Evolutionary conservation across 2,113 vertebrate genomes (phyloP).

Genomic region (Crocuta crocuta): DNA sequence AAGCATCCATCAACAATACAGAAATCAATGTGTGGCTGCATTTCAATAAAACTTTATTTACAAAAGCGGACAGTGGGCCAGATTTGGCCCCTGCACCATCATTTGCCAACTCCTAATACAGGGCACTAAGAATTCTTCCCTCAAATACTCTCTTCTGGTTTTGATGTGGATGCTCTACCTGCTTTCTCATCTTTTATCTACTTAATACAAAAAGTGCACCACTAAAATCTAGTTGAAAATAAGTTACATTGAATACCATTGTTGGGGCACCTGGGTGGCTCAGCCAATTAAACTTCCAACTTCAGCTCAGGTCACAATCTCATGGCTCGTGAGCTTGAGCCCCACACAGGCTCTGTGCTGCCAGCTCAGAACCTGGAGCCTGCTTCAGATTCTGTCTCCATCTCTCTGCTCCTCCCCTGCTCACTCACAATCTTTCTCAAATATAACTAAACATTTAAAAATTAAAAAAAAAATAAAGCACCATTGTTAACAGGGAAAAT

Average conservation of each 20-base stretch:
- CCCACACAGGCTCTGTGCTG: too few relatives aligned
- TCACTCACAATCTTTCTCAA: too few relatives aligned
- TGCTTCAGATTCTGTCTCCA: too few relatives aligned
- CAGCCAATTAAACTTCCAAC: too few relatives aligned
- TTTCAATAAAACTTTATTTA: conserved; percentile 52
- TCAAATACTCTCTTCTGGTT: not conserved
- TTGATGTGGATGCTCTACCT: not conserved
- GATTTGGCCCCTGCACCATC: not conserved
- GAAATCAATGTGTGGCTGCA: not conserved
- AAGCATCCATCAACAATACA: not conserved
- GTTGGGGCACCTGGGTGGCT: too few relatives aligned
- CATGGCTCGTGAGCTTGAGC: too few relatives aligned
- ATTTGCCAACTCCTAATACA: not conserved
- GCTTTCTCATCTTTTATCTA: conserved; percentile 21
- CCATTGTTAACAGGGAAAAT: not conserved
- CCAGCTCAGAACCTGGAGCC: too few relatives aligned
- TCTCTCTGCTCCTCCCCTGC: not conserved
- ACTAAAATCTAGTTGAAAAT: conserved; percentile 56
- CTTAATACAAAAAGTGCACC: not conserved
- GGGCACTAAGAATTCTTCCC: not conserved
- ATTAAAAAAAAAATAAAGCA: too few relatives aligned
- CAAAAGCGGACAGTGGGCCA: not conserved
- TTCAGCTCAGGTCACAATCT: too few relatives aligned
- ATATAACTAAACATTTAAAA: too few relatives aligned
- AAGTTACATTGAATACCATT: not conserved